Base-by-base conservation (phyloP, 2,888 invertebrate genomes). In the Agrilus biguttatus region DNA sequence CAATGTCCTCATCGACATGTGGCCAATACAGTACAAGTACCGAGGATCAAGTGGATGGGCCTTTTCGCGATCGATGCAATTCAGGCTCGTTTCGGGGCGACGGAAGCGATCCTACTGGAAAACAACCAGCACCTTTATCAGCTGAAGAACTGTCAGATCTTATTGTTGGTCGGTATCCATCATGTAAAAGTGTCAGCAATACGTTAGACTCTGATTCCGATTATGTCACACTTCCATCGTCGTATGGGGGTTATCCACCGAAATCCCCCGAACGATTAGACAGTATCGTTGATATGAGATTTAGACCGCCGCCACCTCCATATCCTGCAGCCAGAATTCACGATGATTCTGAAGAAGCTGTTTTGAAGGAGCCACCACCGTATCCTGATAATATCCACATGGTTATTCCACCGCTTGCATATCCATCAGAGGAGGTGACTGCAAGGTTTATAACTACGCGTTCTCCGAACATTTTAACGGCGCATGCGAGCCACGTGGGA, bases 131-230 rank as follows among this genome's bases (percentile, higher is more conserved):
- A 17, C 67, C 85, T 44, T 70, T 88, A 8, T 84, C 86, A 32
- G 88, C 88, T 6, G 85, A 85, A 58, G 88, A 88, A 62, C 67
- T 88, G 23, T 85, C 85, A 17, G 86, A 88, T 55, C 64, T 88
- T 45, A 88, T 88, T 43, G 88, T 88, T 1, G 87, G 80, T 17
- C 77, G 80, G 14, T 88, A 87, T 66, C 88, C 80, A 2, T 75
- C 76, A 1, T 68, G 78, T 17, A 84, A 85, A 57, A 84, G 86
- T 1, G 83, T 89, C 35, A 87, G 88, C 55, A 80, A 81, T 51
- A 88, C 86, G 1, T 72, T 90, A 55, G 88, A 90, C 61, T 89
- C 90, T 0, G 87, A 89, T 55, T 88, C 87, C 23, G 90, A 91
- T 62, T 91, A 91, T 60, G 90, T 90, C 2, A 84, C 88, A 46